Conservation (phyloP, 2,888 invertebrate species). For the Dyspetes luteomarginatus region DNA sequence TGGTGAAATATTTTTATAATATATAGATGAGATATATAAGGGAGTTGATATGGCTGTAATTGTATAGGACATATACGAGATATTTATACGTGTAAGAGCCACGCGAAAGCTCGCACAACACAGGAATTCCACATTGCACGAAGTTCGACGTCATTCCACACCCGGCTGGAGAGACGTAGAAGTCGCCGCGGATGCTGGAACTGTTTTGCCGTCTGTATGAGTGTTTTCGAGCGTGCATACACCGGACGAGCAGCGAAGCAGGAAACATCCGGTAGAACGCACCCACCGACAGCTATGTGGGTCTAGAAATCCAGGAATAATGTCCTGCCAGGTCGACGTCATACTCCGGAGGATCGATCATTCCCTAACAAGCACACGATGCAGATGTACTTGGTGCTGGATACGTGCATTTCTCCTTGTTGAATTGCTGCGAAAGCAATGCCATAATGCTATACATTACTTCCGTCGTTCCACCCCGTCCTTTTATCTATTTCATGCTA, state of each 20-base stretch:
- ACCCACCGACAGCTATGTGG: constrained; percentile 53
- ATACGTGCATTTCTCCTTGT: constrained; percentile 30
- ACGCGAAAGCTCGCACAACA: constrained; percentile 7
- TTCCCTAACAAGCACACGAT: constrained; percentile 65
- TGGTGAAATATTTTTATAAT: too few species aligned
- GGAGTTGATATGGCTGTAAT: too few species aligned
- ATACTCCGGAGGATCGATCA: constrained; percentile 73
- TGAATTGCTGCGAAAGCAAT: constrained; percentile 39
- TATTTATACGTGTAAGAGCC: neutral
- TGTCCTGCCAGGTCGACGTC: constrained; percentile 71
- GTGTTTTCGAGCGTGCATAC: constrained; percentile 49
- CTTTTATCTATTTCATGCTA: too few species aligned
- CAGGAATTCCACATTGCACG: constrained; percentile 10
- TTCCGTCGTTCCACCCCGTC: too few species aligned
- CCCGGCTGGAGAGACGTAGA: neutral
- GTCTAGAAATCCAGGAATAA: constrained; percentile 65
- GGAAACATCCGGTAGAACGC: constrained; percentile 64
- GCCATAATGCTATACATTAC: neutral
- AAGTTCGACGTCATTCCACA: constrained; percentile 41
- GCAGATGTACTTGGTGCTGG: constrained; percentile 55
- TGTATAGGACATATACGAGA: constrained; percentile 20
- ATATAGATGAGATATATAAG: neutral
- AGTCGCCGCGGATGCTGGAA: constrained; percentile 16
- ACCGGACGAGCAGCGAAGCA: constrained; percentile 56
- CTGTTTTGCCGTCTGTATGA: constrained; percentile 20